phyloP scores from a whole-genome alignment of 2,113 vertebrate species.

The Gasterosteus aculeatus region DNA sequence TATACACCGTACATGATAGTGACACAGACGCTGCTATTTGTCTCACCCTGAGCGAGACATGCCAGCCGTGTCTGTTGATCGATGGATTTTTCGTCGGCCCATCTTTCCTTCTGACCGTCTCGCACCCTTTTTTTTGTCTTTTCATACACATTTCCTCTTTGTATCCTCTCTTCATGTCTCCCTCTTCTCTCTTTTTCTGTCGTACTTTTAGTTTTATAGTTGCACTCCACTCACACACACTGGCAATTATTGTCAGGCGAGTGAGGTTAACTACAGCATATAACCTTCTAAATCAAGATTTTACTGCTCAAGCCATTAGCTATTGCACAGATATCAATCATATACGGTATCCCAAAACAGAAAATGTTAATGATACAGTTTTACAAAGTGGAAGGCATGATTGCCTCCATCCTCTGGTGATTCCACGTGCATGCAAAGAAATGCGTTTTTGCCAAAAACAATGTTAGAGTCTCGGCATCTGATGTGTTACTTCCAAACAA shows the following conservation, averaged over 20 bases:
- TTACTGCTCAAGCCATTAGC: background rate
- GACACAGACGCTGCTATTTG: constrained; percentile 56
- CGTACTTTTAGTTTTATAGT: constrained; percentile 7
- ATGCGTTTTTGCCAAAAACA: background rate
- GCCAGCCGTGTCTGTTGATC: constrained; percentile 49
- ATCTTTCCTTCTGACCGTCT: constrained; percentile 14
- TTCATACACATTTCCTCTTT: background rate
- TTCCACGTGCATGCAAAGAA: background rate
- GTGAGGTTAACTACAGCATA: constrained; percentile 1
- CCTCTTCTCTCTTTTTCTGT: background rate
- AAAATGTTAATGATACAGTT: background rate
- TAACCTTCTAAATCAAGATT: constrained; percentile 7
- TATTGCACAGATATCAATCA: background rate
- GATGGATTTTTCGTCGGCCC: constrained; percentile 31
- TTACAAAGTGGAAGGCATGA: background rate
- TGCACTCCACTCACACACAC: background rate
- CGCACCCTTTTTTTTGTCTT: background rate
- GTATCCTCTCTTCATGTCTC: background rate
- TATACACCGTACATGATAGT: constrained; percentile 40
- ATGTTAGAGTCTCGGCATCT: background rate
- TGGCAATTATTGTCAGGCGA: background rate
- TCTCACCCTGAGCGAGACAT: constrained; percentile 34
- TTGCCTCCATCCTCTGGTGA: background rate
- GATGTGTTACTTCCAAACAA: background rate
- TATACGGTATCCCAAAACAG: background rate